These are phyloP conservation scores for Acleris cristana DNA, from an alignment of 2,888 invertebrate genomes.

Conservation along the genomic window DNA sequence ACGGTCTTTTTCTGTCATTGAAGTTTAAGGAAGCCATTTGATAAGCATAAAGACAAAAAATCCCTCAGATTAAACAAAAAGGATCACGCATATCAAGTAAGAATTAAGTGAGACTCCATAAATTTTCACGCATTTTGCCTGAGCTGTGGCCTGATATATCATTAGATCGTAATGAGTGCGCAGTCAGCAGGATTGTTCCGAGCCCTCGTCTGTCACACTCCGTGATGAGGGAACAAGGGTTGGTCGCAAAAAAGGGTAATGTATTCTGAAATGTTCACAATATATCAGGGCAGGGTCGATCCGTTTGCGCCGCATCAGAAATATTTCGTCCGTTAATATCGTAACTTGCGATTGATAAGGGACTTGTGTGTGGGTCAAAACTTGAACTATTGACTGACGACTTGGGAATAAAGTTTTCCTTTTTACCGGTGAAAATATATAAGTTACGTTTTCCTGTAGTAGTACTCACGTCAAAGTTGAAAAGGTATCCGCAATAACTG, in stretches of 20 bases:
- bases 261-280: slow-evolving; percentile 41
- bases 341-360: slow-evolving; percentile 44
- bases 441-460: no score
- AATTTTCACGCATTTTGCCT: slow-evolving; percentile 12
- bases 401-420: background rate
- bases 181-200: slow-evolving; percentile 61
- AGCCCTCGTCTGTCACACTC: slow-evolving; percentile 58
- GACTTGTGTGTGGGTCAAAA: slow-evolving; percentile 34
- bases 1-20: no score
- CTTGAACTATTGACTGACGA: slow-evolving; percentile 20
- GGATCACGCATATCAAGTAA: no score
- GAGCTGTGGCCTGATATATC: slow-evolving; percentile 39
- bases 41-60: no score
- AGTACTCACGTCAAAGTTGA: no score
- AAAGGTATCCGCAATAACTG: no score
- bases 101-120: slow-evolving; percentile 11
- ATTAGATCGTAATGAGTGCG: slow-evolving; percentile 57
- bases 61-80: no score
- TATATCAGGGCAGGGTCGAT: slow-evolving; percentile 50
- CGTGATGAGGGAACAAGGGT: slow-evolving; percentile 62
- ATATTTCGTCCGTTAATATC: slow-evolving; percentile 46
- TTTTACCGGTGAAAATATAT: background rate
- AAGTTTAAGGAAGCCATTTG: no score
- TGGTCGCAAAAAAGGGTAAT: slow-evolving; percentile 63
- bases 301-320: slow-evolving; percentile 44